Base-by-base conservation (phyloP, 2,888 invertebrate species). In the Branchellion lobata region DNA sequence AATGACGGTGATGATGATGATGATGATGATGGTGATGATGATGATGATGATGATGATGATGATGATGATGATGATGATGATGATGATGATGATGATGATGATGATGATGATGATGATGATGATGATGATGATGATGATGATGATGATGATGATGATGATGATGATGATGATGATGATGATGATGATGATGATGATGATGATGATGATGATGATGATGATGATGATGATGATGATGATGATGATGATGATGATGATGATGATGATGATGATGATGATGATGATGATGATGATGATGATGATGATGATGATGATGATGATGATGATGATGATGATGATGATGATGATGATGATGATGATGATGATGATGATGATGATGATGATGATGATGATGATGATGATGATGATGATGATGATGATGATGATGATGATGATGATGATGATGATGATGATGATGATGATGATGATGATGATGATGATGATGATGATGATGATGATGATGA, bases 181-280 rank as follows among this genome's bases (percentile, higher is more conserved):
- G 3, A 57, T 57, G 2, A 77, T 77, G 36, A 65, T 65, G 34
- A 24, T 65, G 61, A 27, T 31, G 57, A 61, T 29, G 76, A 76
- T 76, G 65, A 65, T 65, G n/a, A 34, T 24, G 2, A 27, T 31
- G 40, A 73, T n/a, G 24, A 73, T 33, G 73, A 27, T 33, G 76
- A 76, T 76, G 76, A 57, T 77, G 27, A 31, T 76, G 61, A 77
- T 53, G 76, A 76, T 76, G 74, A 47, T 47, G 74, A 74, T 74
- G 74, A 74, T 74, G 53, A 53, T 53, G 75, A 53, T 75, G 29
- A 53, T 75, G 53, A 75, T 53, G 51, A 75, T 47, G 51, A 75
- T 75, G 53, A 5, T 75, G 27, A 53, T 53, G 53, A 53, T 53
- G 61, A 24, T 24, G 3, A 57, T 57, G 57, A 31, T 76, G 76